Evolutionary conservation across 1,140 invertebrate genomes (phyloP).

Genomic region (Drosophila truncata): DNA sequence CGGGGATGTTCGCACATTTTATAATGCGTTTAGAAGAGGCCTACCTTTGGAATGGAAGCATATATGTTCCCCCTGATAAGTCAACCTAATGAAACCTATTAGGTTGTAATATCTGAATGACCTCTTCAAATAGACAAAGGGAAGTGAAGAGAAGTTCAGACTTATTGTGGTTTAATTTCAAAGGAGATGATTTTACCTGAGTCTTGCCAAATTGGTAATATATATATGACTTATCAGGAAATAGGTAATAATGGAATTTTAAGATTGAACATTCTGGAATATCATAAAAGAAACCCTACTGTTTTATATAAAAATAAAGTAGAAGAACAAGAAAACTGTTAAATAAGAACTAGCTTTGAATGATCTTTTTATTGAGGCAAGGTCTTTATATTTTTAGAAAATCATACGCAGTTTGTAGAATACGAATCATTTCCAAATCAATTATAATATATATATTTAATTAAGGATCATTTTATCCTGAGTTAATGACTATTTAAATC

Average conservation of each 20-base stretch:
- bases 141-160: too few relatives aligned
- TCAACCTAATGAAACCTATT: background rate
- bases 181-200: background rate
- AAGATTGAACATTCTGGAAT: background rate
- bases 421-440: too few relatives aligned
- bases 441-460: background rate
- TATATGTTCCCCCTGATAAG: background rate
- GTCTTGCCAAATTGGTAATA: background rate
- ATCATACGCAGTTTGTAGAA: too few relatives aligned
- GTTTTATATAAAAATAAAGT: background rate
- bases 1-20: conserved; percentile 1
- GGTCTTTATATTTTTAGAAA: too few relatives aligned
- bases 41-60: background rate
- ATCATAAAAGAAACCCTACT: background rate
- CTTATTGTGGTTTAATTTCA: background rate
- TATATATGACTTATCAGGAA: background rate
- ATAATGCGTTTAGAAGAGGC: background rate
- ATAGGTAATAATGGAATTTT: background rate
- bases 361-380: too few relatives aligned
- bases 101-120: background rate
- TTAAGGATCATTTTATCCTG: background rate
- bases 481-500: background rate
- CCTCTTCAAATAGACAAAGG: background rate
- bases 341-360: too few relatives aligned
- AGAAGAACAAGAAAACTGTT: background rate